Conservation (phyloP, 2,113 vertebrate species). For the Penelope pileata region DNA sequence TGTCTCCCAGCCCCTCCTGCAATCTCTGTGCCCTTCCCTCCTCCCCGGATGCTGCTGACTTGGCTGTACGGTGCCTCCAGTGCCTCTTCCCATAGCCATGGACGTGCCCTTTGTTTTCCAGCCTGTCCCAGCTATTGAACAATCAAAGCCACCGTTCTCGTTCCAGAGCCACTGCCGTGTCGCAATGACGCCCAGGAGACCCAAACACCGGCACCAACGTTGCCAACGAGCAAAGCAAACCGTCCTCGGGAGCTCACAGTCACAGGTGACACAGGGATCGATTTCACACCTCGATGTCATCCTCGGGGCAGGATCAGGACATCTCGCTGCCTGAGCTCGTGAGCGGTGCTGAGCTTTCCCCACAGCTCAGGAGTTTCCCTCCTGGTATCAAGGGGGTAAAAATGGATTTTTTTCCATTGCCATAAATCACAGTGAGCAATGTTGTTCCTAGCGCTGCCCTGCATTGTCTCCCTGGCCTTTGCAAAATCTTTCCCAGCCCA, state of each 20-base stretch:
- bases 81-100: neutral
- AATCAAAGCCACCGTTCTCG: neutral
- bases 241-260: neutral
- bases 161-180: fast-evolving
- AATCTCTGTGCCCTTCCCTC: neutral
- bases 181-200: neutral
- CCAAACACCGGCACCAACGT: neutral
- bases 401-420: neutral
- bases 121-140: neutral
- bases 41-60: neutral
- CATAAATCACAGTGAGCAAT: neutral
- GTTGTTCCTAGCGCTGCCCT: neutral
- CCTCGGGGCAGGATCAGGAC: neutral
- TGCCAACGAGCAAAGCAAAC: neutral
- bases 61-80: neutral
- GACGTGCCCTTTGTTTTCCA: neutral
- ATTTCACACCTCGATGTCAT: neutral
- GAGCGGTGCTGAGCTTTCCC: neutral
- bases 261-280: neutral
- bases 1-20: neutral
- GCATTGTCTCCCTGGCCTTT: neutral
- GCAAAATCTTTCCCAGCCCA: neutral
- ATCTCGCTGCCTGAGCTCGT: neutral
- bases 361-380: neutral
- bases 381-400: neutral